A percentile compares a stretch with the other conserved stretches of the same genome.
Conservation (phyloP, 2,113 vertebrate species). For the Spilogale gracilis region DNA sequence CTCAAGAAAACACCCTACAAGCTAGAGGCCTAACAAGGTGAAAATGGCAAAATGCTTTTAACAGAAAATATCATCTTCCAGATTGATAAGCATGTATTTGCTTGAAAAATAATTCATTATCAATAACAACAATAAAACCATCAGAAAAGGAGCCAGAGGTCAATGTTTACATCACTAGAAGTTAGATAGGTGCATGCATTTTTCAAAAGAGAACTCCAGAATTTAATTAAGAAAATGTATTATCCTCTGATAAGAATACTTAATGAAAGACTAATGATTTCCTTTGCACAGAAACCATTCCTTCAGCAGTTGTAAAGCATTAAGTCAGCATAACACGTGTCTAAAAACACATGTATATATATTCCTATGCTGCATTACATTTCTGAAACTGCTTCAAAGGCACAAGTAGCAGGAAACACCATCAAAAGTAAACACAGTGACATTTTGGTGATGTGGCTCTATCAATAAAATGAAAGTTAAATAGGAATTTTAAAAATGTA, state of each 20-base stretch:
- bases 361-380: background rate
- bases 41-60: slow-evolving; percentile 55
- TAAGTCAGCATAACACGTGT: background rate
- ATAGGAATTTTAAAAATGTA: slow-evolving; percentile 7
- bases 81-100: background rate
- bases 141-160: slow-evolving; percentile 22
- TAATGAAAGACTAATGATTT: slow-evolving; percentile 4
- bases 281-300: background rate
- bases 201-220: slow-evolving; percentile 30
- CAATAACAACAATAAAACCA: slow-evolving; percentile 35
- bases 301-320: background rate
- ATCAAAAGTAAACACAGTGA: slow-evolving; percentile 17
- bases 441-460: background rate
- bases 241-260: slow-evolving; percentile 22
- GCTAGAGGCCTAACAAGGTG: background rate
- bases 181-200: background rate
- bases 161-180: slow-evolving; percentile 2
- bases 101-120: slow-evolving; percentile 57
- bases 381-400: slow-evolving; percentile 53
- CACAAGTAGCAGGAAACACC: background rate
- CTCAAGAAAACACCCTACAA: slow-evolving; percentile 48
- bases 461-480: slow-evolving; percentile 52
- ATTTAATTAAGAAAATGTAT: slow-evolving; percentile 55
- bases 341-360: background rate
- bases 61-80: slow-evolving; percentile 49